Percentiles rank a stretch among this genome's conserved stretches.
Conservation (phyloP, 1,140 invertebrate genomes). For the Meloidogyne hapla region DNA sequence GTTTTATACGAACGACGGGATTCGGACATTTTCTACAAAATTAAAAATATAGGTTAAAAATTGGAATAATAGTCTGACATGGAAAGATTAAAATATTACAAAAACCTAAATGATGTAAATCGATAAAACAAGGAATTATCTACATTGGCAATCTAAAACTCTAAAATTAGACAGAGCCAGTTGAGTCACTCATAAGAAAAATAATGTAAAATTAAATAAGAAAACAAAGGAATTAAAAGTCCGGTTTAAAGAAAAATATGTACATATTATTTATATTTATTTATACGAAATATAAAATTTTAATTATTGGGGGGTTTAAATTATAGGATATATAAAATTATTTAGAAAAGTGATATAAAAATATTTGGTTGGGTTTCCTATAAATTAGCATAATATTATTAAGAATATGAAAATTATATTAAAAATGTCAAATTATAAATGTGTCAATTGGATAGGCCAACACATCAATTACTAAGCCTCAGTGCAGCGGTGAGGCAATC, state of each 20-base stretch:
- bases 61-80: no score
- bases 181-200: not conserved
- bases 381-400: conserved; percentile 2
- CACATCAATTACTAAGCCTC: not conserved
- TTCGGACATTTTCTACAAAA: not conserved
- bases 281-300: not conserved
- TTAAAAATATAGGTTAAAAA: not conserved
- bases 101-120: no score
- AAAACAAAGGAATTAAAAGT: not conserved
- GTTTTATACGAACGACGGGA: not conserved
- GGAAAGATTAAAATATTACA: no score
- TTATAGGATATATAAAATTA: not conserved
- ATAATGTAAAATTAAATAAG: not conserved
- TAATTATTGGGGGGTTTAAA: not conserved
- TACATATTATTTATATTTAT: not conserved
- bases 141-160: no score
- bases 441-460: not conserved
- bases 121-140: no score
- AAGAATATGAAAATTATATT: not conserved
- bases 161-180: no score
- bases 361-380: not conserved
- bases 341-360: not conserved
- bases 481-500: not conserved
- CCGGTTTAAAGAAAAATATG: not conserved
- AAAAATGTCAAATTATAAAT: not conserved